Evolutionary conservation across 23 tunicate genomes (phyloP), one percentile per base, ranked within the genome.

Genomic region (Clavelina lepadiformis): DNA sequence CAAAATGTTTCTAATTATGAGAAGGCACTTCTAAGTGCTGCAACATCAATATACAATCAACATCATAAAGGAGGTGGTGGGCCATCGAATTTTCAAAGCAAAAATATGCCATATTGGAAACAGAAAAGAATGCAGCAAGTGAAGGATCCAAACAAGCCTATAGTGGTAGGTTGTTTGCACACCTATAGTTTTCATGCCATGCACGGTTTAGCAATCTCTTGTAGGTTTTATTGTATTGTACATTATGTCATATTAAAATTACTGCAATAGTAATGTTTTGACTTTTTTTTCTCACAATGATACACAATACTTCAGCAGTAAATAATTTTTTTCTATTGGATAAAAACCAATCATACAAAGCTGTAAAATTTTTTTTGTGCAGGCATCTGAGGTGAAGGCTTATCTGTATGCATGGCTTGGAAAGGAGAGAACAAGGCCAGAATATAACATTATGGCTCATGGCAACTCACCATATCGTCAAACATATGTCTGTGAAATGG

Each of bases 361-460:
- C n/a, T 41, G 49, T 41, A 41, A 3, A 5, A 46, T 38, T 33
- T 71, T 58, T 69, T 4, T 6, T 25, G 34, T 47, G 20, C 32
- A 80, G 89, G 89, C 89, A 13, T 50, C 89, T 4, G 89, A 82
- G 46, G 89, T 82, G 45, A 82, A 82, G 38, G 92, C 85, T 19
- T 85, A 76, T 63, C 28, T 85, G 41, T 85, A 85, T 45, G 84
- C 94, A 28, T 85, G 77, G 78, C 66, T 77, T 2, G 82, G 94
- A 5, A 77, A 77, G 57, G 36, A 58, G 26, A 55, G 77, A 1
- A 45, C 79, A 11, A 62, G 77, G 1, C 94, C 94, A 0, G 85
- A 85, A 20, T 85, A 85, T 74, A 77, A 73, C 65, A 64, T 77
- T 68, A 85, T 72, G 3, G 78, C 94, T 30, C 83, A 77, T 33